Evolutionary conservation across 1,140 invertebrate genomes (phyloP).

Genomic region (Marisa cornuarietis): DNA sequence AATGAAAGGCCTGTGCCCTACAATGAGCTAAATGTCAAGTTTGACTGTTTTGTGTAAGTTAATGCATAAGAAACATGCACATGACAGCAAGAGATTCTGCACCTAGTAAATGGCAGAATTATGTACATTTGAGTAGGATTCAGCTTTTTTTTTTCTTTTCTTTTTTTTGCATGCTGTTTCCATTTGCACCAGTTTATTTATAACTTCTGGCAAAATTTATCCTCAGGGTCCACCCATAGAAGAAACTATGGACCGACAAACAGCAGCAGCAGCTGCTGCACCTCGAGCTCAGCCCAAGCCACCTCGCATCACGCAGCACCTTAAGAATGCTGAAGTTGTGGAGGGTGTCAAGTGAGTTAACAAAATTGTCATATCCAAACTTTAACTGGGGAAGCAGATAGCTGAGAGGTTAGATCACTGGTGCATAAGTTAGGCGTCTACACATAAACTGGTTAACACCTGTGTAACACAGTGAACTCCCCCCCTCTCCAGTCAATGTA

Average conservation of each 20-base stretch:
- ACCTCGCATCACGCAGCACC: conserved; percentile 64
- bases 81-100: neutral
- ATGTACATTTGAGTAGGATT: no score
- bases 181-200: neutral
- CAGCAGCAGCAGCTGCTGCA: conserved; percentile 52
- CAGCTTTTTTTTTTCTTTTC: no score
- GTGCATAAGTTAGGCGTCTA: no score
- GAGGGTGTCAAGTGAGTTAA: conserved; percentile 72
- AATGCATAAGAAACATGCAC: neutral
- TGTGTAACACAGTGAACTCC: no score
- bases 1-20: no score
- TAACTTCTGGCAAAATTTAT: neutral
- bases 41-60: neutral
- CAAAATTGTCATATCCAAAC: no score
- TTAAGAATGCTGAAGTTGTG: conserved; percentile 77
- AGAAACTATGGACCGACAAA: conserved; percentile 51
- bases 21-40: no score
- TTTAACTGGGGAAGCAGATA: no score
- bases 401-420: no score
- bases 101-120: neutral
- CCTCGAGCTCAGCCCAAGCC: conserved; percentile 67
- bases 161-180: neutral
- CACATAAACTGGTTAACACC: no score
- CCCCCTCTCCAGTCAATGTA: no score
- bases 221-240: conserved; percentile 42